A percentile compares a stretch with the other conserved stretches of the same genome.
These are phyloP conservation scores for Leucania comma DNA, from an alignment of 2,888 invertebrate species.

Conservation along the genomic window DNA sequence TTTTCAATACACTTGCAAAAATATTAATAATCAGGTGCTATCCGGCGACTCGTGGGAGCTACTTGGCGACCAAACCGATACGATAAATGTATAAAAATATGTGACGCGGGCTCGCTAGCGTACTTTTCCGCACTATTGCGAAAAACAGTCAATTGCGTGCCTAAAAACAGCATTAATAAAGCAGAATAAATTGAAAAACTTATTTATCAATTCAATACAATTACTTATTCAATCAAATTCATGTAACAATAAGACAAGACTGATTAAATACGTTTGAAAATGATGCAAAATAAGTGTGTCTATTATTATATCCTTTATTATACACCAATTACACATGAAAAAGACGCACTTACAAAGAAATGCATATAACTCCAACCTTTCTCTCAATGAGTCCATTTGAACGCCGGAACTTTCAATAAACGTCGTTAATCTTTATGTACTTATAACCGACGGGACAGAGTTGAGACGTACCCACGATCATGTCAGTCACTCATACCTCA, in stretches of 20 bases:
- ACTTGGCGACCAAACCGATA: no score
- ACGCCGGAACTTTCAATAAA: conserved; percentile 58
- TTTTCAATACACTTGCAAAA: no score
- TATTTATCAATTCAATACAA: no score
- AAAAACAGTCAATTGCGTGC: no score
- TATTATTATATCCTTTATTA: neutral
- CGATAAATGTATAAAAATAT: no score
- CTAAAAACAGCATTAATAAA: no score
- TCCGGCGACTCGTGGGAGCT: neutral
- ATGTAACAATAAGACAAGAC: neutral
- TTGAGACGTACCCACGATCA: conserved; percentile 10
- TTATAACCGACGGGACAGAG: conserved; percentile 19
- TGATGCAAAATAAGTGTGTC: neutral
- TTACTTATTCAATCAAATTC: no score
- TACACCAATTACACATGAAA: neutral
- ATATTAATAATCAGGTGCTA: no score
- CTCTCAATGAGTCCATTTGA: conserved; percentile 17
- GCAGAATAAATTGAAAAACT: no score
- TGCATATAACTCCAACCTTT: neutral
- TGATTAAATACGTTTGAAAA: neutral
- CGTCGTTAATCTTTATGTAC: conserved; percentile 23
- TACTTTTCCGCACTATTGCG: no score
- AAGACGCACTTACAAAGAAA: conserved; percentile 7
- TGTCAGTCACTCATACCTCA: neutral
- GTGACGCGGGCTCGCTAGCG: no score